A percentile compares a stretch with the other conserved stretches of the same genome.
phyloP scores from a whole-genome alignment of 2,888 invertebrate genomes.

The Cremastobaeus sp. region DNA sequence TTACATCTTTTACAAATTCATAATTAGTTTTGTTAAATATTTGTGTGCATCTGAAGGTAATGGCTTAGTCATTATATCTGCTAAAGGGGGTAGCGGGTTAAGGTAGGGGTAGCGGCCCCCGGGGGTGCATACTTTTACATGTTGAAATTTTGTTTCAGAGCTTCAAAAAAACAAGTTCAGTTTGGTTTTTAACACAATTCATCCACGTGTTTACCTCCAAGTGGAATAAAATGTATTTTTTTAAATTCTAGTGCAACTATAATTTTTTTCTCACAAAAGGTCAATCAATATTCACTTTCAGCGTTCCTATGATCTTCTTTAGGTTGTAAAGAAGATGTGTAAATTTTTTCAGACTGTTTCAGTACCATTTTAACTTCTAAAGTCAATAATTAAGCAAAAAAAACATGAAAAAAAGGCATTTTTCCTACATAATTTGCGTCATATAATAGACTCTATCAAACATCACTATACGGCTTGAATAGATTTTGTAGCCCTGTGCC shows the following conservation, averaged over 20 bases:
- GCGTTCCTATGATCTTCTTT: constrained; percentile 9
- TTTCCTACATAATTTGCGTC: neutral
- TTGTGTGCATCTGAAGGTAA: too few species aligned
- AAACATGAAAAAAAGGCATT: neutral
- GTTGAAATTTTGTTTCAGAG: too few species aligned
- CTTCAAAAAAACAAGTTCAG: too few species aligned
- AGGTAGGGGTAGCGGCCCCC: too few species aligned
- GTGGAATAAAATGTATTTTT: constrained; percentile 10
- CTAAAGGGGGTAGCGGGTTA: too few species aligned
- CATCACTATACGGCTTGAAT: neutral
- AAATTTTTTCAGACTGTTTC: constrained; percentile 6
- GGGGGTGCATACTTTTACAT: too few species aligned
- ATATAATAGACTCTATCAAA: constrained; percentile 2
- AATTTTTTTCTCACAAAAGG: constrained; percentile 5
- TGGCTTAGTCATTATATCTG: too few species aligned
- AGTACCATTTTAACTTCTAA: constrained; percentile 8
- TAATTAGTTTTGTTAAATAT: too few species aligned
- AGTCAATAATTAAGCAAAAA: constrained; percentile 11
- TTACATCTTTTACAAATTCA: too few species aligned
- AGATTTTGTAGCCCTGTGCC: constrained; percentile 1
- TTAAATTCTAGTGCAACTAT: constrained; percentile 5
- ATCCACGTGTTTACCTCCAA: neutral
- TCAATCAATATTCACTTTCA: constrained; percentile 11
- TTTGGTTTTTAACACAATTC: constrained; percentile 8
- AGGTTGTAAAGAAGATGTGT: constrained; percentile 10